Evolutionary conservation across 2,113 vertebrate genomes (phyloP), one percentile per base, ranked within the genome.

Genomic region (Psilopogon haemacephalus): DNA sequence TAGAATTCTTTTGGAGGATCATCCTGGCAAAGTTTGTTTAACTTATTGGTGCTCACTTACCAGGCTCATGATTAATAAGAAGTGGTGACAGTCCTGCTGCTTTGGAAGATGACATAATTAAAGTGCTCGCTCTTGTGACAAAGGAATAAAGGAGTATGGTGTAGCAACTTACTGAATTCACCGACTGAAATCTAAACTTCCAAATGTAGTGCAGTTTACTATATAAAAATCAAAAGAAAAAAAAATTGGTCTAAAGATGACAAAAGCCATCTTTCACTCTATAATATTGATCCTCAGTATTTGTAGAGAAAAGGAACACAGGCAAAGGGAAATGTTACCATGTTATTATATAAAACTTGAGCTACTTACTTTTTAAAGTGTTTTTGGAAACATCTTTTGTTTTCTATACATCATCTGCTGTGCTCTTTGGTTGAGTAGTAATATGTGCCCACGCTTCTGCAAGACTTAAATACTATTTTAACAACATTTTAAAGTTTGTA

Each of bases 101-200:
- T 91, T 60, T 71, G 23, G 60, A 70, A 65, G 30, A 35, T 28
- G 5, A 32, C 4, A 32, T 64, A 32, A n/a, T 15, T 48, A 5
- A 21, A 58, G 20, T 27, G 23, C 2, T 48, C 62, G 13, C 58
- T 88, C 30, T 59, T 62, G 30, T 24, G 76, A 70, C 10, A 76
- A n/a, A 48, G 65, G 8, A 67, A 15, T 76, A 33, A 38, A 86
- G 28, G 54, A 64, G 5, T 54, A 42, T 54, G 1, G 2, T 59
- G 13, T 19, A 81, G 6, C 30, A 65, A 21, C 15, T 76, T 8
- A 23, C 35, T 30, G 44, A 83, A 60, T 52, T 28, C 0, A 0
- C 17, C 73, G 50, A 24, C 13, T 64, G 81, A 56, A 72, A 60
- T 62, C 17, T 28, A 32, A 89, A 55, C 20, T 86, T 86, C 35